These are phyloP conservation scores for Cataglyphis hispanica DNA, from an alignment of 1,140 invertebrate genomes.

Conservation along the genomic window DNA sequence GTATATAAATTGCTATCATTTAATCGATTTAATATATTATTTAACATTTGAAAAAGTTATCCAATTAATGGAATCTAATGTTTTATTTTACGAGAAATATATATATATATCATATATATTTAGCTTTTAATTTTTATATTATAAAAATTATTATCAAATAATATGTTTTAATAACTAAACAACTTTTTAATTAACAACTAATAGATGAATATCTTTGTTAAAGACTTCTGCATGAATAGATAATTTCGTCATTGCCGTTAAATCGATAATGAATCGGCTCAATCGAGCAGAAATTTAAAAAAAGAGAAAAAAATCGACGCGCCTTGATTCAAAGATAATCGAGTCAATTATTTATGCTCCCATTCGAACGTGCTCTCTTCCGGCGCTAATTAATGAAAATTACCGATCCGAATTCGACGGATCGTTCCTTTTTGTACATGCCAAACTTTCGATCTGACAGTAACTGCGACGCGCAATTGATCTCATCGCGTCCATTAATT, in stretches of 20 bases:
- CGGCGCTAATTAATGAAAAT: constrained; percentile 55
- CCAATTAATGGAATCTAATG: not conserved
- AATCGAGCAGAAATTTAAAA: constrained; percentile 34
- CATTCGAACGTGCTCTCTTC: constrained; percentile 8
- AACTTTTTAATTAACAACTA: constrained; percentile 26
- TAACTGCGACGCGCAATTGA: constrained; percentile 10
- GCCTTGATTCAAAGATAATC: constrained; percentile 36
- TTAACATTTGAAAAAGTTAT: not conserved
- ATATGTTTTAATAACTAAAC: not conserved
- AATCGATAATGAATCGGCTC: constrained; percentile 18
- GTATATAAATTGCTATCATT: too few relatives aligned
- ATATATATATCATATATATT: not conserved
- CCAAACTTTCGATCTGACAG: constrained; percentile 31
- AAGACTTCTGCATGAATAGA: constrained; percentile 21
- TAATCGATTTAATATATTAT: not conserved
- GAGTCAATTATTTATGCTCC: constrained; percentile 18
- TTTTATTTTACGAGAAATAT: not conserved
- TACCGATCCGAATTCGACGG: constrained; percentile 9
- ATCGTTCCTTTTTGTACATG: not conserved
- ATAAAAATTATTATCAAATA: not conserved
- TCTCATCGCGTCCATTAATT: constrained; percentile 65
- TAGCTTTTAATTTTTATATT: not conserved
- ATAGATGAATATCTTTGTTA: not conserved
- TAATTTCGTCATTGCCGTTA: constrained; percentile 13
- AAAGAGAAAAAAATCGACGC: not conserved